Evolutionary conservation across 2,888 invertebrate species (phyloP).

Genomic region (Lydus trimaculatus): DNA sequence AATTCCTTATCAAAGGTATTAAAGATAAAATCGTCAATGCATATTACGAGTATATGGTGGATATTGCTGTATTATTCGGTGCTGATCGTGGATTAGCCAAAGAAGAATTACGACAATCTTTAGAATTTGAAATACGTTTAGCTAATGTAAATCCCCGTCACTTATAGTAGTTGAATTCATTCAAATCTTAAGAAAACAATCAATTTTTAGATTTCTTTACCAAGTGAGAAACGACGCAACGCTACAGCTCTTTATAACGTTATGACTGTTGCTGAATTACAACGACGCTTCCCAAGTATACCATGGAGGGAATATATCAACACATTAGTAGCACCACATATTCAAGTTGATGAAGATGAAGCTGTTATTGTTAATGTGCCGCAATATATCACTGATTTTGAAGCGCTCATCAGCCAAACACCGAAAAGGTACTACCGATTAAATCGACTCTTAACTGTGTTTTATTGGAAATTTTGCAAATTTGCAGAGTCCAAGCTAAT

Average conservation of each 20-base stretch:
- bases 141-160: constrained; percentile 79
- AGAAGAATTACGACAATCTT: constrained; percentile 77
- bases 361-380: constrained; percentile 86
- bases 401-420: constrained; percentile 65
- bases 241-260: constrained; percentile 92
- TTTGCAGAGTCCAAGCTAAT: constrained; percentile 76
- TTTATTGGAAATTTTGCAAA: no score
- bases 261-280: constrained; percentile 81
- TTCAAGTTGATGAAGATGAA: constrained; percentile 72
- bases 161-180: constrained; percentile 7
- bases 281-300: constrained; percentile 76
- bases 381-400: constrained; percentile 76
- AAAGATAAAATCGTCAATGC: constrained; percentile 86
- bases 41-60: constrained; percentile 87
- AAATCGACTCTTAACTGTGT: no score
- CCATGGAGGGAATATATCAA: constrained; percentile 89
- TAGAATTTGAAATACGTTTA: constrained; percentile 87
- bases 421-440: constrained; percentile 60
- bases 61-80: constrained; percentile 85
- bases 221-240: constrained; percentile 89
- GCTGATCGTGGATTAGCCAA: constrained; percentile 74
- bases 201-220: constrained; percentile 75
- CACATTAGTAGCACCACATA: constrained; percentile 73
- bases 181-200: background rate
- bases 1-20: constrained; percentile 84